These are phyloP conservation scores for Cariama cristata DNA, from an alignment of 2,113 vertebrate genomes.

Conservation along the genomic window DNA sequence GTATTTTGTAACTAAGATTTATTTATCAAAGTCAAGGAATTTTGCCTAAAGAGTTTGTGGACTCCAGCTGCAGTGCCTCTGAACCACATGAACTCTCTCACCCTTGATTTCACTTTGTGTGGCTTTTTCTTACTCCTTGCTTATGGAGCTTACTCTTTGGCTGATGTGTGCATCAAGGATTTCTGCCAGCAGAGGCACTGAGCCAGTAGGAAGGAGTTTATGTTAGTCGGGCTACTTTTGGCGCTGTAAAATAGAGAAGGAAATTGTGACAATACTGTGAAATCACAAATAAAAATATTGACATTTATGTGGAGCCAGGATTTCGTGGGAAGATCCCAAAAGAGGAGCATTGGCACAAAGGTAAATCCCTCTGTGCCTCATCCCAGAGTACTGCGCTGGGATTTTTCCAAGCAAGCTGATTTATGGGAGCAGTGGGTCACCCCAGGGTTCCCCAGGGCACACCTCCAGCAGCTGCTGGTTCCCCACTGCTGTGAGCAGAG, in stretches of 20 bases:
- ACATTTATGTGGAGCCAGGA: background rate
- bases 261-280: background rate
- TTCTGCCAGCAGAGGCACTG: background rate
- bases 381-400: background rate
- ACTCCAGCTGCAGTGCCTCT: background rate
- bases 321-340: background rate
- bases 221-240: background rate
- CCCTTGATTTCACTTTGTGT: background rate
- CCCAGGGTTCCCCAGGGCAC: background rate
- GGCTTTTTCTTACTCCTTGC: background rate
- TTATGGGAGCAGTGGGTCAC: background rate
- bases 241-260: background rate
- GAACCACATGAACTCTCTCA: background rate
- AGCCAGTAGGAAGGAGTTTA: background rate
- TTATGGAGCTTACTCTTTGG: background rate
- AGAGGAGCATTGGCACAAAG: accelerated
- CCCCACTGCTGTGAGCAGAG: background rate
- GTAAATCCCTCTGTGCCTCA: background rate
- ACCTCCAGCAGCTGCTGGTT: background rate
- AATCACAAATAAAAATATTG: background rate
- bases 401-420: background rate
- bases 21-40: background rate
- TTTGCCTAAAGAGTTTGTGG: background rate
- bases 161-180: background rate
- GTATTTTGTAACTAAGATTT: background rate